These are phyloP conservation scores for Macrobrachium rosenbergii DNA, from an alignment of 1,140 invertebrate genomes.

Conservation along the genomic window DNA sequence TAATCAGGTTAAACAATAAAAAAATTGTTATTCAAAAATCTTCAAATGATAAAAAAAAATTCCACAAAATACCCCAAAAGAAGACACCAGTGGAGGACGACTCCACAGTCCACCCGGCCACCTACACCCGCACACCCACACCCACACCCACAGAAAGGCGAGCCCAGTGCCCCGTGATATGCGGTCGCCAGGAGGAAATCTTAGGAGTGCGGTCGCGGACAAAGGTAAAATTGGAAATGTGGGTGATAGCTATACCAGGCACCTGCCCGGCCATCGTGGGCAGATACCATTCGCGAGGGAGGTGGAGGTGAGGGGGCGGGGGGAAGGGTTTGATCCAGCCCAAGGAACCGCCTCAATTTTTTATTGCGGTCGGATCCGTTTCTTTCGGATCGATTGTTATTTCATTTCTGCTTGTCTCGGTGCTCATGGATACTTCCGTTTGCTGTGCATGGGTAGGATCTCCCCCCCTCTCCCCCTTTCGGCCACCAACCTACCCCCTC, in stretches of 20 bases:
- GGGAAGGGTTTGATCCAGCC: no score
- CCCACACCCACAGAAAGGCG: conserved; percentile 37
- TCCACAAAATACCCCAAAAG: neutral
- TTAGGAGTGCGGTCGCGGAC: conserved; percentile 32
- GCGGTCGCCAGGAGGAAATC: conserved; percentile 36
- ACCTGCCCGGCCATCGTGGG: neutral
- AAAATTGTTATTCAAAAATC: no score
- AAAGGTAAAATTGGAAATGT: conserved; percentile 48
- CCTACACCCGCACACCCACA: neutral
- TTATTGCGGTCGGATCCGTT: no score
- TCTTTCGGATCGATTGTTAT: no score
- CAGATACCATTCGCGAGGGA: neutral
- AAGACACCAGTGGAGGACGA: neutral
- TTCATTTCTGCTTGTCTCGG: no score
- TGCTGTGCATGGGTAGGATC: no score
- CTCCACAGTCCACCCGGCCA: neutral
- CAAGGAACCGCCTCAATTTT: neutral
- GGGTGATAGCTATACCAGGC: conserved; percentile 42
- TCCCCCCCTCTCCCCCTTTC: no score
- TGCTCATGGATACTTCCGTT: no score
- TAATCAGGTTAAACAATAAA: no score
- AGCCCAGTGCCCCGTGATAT: conserved; percentile 32
- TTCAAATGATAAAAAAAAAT: no score
- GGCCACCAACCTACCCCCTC: no score
- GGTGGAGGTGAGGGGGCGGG: neutral